phyloP scores from a whole-genome alignment of 2,888 invertebrate genomes.

The Lucinisca nassula region DNA sequence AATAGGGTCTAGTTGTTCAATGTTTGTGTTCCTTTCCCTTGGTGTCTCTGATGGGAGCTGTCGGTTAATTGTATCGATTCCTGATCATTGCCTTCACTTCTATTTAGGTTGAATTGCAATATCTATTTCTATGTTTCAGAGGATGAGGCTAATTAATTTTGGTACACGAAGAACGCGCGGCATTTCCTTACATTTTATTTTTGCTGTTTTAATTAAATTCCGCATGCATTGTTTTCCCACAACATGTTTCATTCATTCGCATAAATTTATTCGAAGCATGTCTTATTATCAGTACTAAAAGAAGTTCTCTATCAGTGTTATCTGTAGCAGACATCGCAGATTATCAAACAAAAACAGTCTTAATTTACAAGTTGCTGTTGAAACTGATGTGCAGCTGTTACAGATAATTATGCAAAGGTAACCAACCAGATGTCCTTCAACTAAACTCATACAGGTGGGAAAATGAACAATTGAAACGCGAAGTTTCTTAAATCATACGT shows the following conservation, averaged over 20 bases:
- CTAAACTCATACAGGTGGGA: not conserved
- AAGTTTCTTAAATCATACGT: too few species aligned
- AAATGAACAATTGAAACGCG: not conserved
- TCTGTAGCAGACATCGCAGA: not conserved
- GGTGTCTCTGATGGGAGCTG: too few species aligned
- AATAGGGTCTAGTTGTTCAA: too few species aligned
- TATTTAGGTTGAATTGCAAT: too few species aligned
- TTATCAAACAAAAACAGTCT: conserved; percentile 1
- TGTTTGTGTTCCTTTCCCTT: too few species aligned
- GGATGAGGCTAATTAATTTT: too few species aligned
- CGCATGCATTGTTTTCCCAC: not conserved
- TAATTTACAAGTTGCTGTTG: not conserved
- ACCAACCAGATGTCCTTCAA: not conserved
- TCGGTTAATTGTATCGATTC: too few species aligned
- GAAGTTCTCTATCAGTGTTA: not conserved
- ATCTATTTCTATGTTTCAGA: too few species aligned
- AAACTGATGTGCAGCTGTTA: not conserved
- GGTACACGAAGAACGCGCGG: too few species aligned
- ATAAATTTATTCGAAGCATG: not conserved
- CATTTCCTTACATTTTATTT: too few species aligned
- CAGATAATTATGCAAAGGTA: not conserved
- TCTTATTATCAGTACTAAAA: not conserved
- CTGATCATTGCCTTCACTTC: too few species aligned
- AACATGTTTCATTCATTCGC: not conserved
- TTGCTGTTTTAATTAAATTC: not conserved